Base-by-base conservation (phyloP, 2,113 vertebrate species). In the Dolichotis patagonum region DNA sequence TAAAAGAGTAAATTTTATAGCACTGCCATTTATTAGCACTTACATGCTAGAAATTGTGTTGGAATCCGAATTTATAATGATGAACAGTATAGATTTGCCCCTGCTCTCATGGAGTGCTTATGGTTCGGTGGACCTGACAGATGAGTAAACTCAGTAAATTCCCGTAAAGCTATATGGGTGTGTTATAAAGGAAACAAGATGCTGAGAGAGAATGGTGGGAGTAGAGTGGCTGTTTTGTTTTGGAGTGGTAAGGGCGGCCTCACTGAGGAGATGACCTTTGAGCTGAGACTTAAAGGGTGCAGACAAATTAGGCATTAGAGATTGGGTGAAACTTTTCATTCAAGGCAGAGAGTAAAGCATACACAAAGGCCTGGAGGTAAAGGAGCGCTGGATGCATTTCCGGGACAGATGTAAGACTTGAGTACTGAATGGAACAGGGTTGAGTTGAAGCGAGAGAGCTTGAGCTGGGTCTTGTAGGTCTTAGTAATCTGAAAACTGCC, bases 221-320 rank as follows among this genome's bases (percentile, higher is more conserved):
- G 43, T 3, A 4, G 56, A 94, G 49, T 4, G 6, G 49, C 81
- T 90, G 32, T 77, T 67, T 38, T 96, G 11, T 77, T 95, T 85
- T 83, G 86, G 90, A 88, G 69, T 77, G 52, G 22, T 43, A 52
- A 91, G 65, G 41, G 63, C 87, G 62, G 28, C 30, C 28, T 95
- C 75, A 60, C 10, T 17, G 58, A 52, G 81, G 83, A 86, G 63
- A n/a, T 81, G 82, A 83, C 38, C 30, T 88, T 67, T 89, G 65
- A 88, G 65, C n/a, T 84, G 60, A 96, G 69, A 92, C 65, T 43
- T 92, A 77, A 89, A 88, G 62, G 38, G 63, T 90, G 49, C 84
- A n/a, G 85, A 91, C 6, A 38, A 16, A 73, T 77, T 91, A 78
- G 77, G 73, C 58, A 60, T 54, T 85, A 75, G 52, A 91, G 56